phyloP scores from a whole-genome alignment of 2,797 vertebrate genomes.

The Rhinoraja longicauda region DNA sequence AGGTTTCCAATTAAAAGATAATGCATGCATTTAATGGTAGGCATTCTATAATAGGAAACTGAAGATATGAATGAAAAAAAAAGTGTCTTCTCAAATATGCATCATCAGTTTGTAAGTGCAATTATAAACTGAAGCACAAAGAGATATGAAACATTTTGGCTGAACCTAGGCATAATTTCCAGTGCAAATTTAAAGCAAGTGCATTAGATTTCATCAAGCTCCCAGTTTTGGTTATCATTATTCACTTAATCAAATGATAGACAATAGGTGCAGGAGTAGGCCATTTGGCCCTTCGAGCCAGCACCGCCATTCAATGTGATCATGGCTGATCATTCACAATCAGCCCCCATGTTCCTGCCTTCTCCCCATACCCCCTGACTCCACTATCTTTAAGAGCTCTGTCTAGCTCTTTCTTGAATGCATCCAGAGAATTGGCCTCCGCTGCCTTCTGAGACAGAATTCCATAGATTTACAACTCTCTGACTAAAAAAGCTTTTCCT shows the following conservation, averaged over 20 bases:
- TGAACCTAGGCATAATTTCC: background rate
- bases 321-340: no score
- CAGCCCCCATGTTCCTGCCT: no score
- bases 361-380: no score
- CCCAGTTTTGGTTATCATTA: background rate
- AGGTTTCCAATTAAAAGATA: background rate
- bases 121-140: background rate
- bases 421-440: no score
- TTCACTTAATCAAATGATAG: background rate
- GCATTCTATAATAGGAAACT: background rate
- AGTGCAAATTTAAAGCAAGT: background rate
- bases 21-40: background rate
- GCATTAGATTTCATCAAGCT: background rate
- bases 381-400: no score
- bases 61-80: background rate
- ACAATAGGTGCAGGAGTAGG: no score
- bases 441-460: no score
- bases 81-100: background rate
- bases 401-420: no score
- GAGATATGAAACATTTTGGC: background rate
- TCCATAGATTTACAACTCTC: no score
- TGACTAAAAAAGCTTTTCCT: no score
- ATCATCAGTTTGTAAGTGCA: background rate
- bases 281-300: no score
- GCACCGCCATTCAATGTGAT: no score